A percentile compares a stretch with the other conserved stretches of the same genome.
Evolutionary conservation across 2,113 vertebrate genomes (phyloP).

Genomic region (Macaca nemestrina): DNA sequence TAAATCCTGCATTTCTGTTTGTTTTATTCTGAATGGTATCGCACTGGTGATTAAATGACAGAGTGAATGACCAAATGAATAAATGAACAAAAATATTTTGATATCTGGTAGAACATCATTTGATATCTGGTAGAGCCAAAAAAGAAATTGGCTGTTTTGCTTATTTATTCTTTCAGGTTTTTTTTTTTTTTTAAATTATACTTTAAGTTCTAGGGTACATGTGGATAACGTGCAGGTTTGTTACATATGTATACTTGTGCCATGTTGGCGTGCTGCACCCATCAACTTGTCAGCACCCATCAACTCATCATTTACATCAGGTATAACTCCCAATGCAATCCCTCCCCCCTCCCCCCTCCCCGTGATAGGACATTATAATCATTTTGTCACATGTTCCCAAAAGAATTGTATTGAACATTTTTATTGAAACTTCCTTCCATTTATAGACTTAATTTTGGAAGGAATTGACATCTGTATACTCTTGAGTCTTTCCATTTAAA

Average conservation of each 20-base stretch:
- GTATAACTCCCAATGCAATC: too few species aligned
- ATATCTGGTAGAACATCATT: not conserved
- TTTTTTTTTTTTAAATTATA: too few species aligned
- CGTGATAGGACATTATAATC: not conserved
- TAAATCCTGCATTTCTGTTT: not conserved
- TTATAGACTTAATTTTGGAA: constrained; percentile 3
- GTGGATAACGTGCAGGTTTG: too few species aligned
- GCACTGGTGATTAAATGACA: not conserved
- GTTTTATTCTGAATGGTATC: not conserved
- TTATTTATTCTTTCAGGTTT: not conserved
- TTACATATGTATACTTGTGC: too few species aligned
- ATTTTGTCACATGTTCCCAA: not conserved
- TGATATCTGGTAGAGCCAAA: not conserved
- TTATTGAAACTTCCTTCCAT: not conserved
- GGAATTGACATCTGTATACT: not conserved
- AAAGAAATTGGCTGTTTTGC: not conserved
- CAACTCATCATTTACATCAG: too few species aligned
- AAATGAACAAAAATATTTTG: not conserved
- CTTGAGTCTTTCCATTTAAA: not conserved
- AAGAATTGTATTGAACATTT: not conserved
- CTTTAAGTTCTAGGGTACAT: too few species aligned
- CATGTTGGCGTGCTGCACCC: too few species aligned
- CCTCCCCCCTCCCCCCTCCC: too few species aligned
- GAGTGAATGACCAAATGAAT: not conserved
- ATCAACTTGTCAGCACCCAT: too few species aligned